A percentile compares a stretch with the other conserved stretches of the same genome.
These are phyloP conservation scores for Pedetes capensis DNA, from an alignment of 2,113 vertebrate genomes.

Conservation along the genomic window DNA sequence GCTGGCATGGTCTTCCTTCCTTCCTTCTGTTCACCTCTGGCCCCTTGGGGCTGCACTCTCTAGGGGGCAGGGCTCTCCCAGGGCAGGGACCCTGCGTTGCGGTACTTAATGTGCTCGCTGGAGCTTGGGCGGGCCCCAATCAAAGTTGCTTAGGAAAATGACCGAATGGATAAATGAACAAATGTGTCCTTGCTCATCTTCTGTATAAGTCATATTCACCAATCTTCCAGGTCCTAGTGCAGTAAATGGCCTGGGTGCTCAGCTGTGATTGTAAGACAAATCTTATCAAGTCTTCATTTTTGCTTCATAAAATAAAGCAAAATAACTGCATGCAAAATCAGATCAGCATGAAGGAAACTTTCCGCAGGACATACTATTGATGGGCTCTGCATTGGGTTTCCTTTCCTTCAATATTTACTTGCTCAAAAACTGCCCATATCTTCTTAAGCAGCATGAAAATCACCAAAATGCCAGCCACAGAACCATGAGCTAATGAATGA, in stretches of 20 bases:
- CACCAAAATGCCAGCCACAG: fast-evolving
- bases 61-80: too few relatives aligned
- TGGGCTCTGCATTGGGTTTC: background rate
- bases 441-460: background rate
- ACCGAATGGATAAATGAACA: too few relatives aligned
- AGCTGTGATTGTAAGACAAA: background rate
- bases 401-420: background rate
- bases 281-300: background rate
- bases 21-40: too few relatives aligned
- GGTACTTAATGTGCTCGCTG: too few relatives aligned
- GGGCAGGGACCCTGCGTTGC: too few relatives aligned
- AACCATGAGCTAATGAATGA: too few relatives aligned
- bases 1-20: too few relatives aligned
- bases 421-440: background rate
- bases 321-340: fast-evolving
- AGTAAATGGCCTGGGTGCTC: too few relatives aligned
- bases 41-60: too few relatives aligned
- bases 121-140: background rate
- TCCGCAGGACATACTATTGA: background rate
- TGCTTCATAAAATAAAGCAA: background rate
- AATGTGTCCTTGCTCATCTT: background rate
- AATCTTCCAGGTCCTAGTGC: background rate
- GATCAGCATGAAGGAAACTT: fast-evolving
- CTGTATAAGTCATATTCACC: background rate
- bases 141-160: background rate